Evolutionary conservation across 2,797 vertebrate species (phyloP), one percentile per base, ranked within the genome.

Genomic region (Pempheris klunzingeri): DNA sequence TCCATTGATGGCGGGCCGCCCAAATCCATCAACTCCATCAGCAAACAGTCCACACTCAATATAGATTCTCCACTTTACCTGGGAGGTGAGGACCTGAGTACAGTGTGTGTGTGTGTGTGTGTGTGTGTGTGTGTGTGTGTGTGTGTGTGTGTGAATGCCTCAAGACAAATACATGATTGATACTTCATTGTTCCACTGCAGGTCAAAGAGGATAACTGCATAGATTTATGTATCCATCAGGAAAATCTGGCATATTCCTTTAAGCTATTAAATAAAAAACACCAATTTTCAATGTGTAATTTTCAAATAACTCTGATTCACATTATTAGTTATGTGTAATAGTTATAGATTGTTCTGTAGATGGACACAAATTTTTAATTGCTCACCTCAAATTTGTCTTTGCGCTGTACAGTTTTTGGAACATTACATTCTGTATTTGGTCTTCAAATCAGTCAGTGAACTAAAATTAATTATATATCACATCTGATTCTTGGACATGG

Each of bases 21-120:
- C 68, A 99, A 99, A 93, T 95, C 96, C 88, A 99, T 99, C 88
- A 97, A 93, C 91, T 97, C 97, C 68, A 92, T 98, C 81, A 97
- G 95, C 87, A 98, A 97, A 85, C 97, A 97, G 71, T 98, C 96
- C 52, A 96, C 97, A 41, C 94, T 97, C 84, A 97, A 94, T 87
- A 94, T 97, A 39, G 95, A 98, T 74, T 97, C 97, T 34, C 97
- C 97, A 0, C 95, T 99, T 68, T 99, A 99, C 77, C 93, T 99
- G 32, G 98, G 98, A 94, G 98, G 98, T 99, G 93, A 95, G 95
- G 50, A 75, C 53, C 5, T 1, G 4, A 6, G 50, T 50, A 15
- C 1, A 22, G 22, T 28, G 39, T 69, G 61, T 26, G 1, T 49
- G 28, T 58, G 2, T 55, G 20, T 44, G 28, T 77, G n/a, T 26